phyloP scores from a whole-genome alignment of 2,113 vertebrate genomes.

The Xenotilapia leptura region DNA sequence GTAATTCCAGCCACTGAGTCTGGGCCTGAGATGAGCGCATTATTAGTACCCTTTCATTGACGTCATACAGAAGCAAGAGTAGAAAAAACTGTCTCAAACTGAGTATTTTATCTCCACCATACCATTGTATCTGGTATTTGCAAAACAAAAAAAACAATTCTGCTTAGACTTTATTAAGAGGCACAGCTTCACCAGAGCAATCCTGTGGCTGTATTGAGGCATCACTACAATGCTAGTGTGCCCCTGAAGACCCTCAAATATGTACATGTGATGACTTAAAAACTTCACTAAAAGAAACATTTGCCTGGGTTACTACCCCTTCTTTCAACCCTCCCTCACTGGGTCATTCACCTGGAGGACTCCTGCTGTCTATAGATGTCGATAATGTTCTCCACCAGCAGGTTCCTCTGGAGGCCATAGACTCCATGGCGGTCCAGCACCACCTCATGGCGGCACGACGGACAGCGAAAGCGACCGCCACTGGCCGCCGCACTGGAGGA shows the following conservation, averaged over 20 bases:
- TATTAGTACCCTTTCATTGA: not conserved
- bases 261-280: not conserved
- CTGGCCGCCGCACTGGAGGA: conserved; percentile 70
- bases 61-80: not conserved
- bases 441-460: conserved; percentile 86
- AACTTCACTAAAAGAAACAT: not conserved
- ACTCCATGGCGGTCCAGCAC: conserved; percentile 85
- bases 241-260: not conserved
- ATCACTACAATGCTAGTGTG: not conserved
- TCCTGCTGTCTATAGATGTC: conserved; percentile 88
- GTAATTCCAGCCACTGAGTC: not conserved
- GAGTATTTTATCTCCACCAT: not conserved
- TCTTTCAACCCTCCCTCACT: not conserved
- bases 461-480: conserved; percentile 83
- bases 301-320: not conserved
- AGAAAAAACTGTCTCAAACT: not conserved
- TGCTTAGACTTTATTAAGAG: not conserved
- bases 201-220: not conserved
- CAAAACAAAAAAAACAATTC: not conserved
- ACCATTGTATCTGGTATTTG: not conserved
- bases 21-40: not conserved
- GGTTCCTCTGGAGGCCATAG: conserved; percentile 84
- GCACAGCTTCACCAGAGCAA: not conserved
- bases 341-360: conserved; percentile 67
- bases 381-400: conserved; percentile 90